phyloP scores from a whole-genome alignment of 1,140 invertebrate genomes.

The Danaus plexippus region DNA sequence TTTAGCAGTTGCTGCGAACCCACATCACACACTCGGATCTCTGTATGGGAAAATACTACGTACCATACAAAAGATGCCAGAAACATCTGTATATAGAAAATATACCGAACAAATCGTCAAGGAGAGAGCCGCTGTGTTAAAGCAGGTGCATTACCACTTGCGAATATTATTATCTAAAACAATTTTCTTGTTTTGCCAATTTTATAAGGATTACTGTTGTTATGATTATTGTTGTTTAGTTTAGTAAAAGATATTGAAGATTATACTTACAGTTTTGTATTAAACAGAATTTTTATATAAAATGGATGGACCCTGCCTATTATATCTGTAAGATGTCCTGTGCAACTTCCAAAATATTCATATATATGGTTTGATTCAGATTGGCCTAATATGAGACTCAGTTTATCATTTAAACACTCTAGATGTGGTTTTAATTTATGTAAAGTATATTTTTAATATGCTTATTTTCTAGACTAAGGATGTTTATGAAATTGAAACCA shows the following conservation, averaged over 20 bases:
- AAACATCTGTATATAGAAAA: conserved; percentile 85
- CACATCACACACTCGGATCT: conserved; percentile 82
- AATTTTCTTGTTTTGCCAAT: neutral
- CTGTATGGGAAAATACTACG: conserved; percentile 90
- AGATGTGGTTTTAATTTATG: no score
- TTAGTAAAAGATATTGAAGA: no score
- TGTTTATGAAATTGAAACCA: conserved; percentile 81
- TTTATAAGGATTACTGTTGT: neutral
- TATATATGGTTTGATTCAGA: no score
- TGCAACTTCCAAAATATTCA: no score
- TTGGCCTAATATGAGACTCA: no score
- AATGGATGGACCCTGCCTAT: no score
- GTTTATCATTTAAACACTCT: no score
- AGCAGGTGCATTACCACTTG: conserved; percentile 70
- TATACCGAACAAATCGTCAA: conserved; percentile 89
- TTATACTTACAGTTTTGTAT: no score
- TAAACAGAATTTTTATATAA: no score
- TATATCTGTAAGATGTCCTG: no score
- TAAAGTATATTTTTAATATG: no score
- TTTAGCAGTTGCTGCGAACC: conserved; percentile 81
- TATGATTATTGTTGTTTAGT: no score
- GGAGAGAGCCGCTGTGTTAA: conserved; percentile 80
- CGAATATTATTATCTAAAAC: neutral
- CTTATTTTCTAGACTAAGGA: conserved; percentile 72
- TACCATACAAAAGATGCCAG: conserved; percentile 86